Percentiles rank a stretch among this genome's conserved stretches.
These are phyloP conservation scores for Drosophila paranaensis DNA, from an alignment of 2,888 invertebrate species.

Conservation along the genomic window DNA sequence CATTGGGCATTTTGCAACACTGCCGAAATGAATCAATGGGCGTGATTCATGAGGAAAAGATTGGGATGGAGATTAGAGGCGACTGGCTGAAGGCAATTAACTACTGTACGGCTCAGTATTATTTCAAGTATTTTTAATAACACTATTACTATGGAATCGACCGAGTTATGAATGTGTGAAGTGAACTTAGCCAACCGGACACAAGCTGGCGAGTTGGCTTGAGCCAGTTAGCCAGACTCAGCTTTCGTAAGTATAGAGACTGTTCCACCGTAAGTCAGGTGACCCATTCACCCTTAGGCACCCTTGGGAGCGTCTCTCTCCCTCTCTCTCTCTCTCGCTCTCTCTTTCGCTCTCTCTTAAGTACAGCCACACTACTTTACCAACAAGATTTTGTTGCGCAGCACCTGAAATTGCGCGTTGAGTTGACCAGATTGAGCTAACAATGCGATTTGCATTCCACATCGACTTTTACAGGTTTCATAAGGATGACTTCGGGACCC, in stretches of 20 bases:
- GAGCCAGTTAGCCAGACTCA: not conserved
- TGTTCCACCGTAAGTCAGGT: not conserved
- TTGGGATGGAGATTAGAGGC: not conserved
- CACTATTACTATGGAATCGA: not conserved
- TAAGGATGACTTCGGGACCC: conserved; percentile 82
- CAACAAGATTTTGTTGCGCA: conserved; percentile 9
- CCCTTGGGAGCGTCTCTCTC: not conserved
- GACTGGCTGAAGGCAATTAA: not conserved
- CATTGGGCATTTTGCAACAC: not conserved
- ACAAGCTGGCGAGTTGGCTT: not conserved
- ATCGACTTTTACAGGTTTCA: conserved; percentile 48
- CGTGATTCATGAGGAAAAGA: not conserved
- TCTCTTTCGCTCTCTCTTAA: not conserved
- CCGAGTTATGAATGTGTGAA: not conserved
- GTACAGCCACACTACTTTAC: conserved; percentile 9
- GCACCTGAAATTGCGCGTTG: conserved; percentile 2
- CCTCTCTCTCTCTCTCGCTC: too few species aligned
- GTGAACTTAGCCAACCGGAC: not conserved
- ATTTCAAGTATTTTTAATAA: not conserved
- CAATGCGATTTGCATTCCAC: not conserved
- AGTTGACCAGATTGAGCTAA: not conserved
- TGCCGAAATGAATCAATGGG: not conserved
- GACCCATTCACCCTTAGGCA: not conserved
- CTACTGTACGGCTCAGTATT: not conserved
- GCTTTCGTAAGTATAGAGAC: conserved; percentile 5